phyloP scores from a whole-genome alignment of 2,113 vertebrate species.

The Cinclus cinclus region DNA sequence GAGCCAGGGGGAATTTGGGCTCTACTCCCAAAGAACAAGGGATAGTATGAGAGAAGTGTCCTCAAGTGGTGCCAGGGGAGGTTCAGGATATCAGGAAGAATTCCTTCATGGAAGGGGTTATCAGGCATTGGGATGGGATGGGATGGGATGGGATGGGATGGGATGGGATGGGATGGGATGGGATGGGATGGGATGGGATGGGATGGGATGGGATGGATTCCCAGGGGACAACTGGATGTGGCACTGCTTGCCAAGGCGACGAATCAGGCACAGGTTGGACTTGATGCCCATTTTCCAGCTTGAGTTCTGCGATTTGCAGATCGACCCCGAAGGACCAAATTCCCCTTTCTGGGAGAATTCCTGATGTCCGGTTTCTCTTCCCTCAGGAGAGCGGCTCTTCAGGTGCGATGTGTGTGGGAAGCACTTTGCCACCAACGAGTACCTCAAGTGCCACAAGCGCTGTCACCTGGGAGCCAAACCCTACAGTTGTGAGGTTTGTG shows the following conservation, averaged over 20 bases:
- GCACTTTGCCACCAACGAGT: constrained; percentile 70
- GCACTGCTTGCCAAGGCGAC: no score
- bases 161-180: no score
- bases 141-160: no score
- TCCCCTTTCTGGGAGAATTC: background rate
- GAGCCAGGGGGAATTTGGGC: no score
- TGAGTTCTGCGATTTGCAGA: background rate
- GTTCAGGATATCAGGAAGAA: background rate
- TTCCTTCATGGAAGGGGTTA: background rate
- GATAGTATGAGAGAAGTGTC: background rate
- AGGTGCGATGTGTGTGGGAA: constrained; percentile 67
- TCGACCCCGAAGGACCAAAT: background rate
- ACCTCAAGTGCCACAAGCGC: constrained; percentile 69
- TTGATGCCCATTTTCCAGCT: accelerated
- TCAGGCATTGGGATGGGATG: background rate
- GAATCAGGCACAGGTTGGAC: accelerated
- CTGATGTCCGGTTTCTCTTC: accelerated
- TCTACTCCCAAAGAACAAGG: background rate
- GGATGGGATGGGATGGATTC: background rate
- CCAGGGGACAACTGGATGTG: background rate
- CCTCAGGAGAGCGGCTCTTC: constrained; percentile 69
- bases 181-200: background rate
- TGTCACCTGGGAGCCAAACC: constrained; percentile 72
- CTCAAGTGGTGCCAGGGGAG: background rate
- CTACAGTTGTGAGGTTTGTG: constrained; percentile 60